Conservation (phyloP, 1,140 invertebrate species). For the Charaxes varanes region DNA sequence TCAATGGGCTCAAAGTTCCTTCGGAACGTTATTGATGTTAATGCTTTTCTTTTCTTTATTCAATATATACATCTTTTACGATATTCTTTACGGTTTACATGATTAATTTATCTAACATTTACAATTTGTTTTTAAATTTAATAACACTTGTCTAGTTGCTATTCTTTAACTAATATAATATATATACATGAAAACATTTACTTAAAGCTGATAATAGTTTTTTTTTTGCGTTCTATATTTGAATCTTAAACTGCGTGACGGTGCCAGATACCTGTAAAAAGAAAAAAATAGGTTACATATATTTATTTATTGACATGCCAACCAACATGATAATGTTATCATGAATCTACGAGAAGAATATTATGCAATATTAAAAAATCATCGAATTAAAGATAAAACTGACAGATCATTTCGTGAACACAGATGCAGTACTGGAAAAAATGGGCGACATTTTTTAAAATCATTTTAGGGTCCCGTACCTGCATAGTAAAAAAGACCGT, state of each 20-base stretch:
- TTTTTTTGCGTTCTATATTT: neutral
- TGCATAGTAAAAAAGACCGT: too few species aligned
- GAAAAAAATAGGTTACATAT: neutral
- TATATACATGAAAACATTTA: neutral
- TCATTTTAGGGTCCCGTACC: too few species aligned
- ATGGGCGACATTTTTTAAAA: too few species aligned
- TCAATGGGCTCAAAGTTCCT: conserved; percentile 60
- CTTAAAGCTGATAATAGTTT: conserved; percentile 12
- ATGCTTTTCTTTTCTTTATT: conserved; percentile 39
- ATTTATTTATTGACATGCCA: neutral
- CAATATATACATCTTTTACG: conserved; percentile 1
- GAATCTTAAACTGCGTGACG: too few species aligned
- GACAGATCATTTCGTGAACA: too few species aligned
- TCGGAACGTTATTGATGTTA: conserved; percentile 43
- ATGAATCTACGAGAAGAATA: too few species aligned
- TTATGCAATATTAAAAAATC: neutral
- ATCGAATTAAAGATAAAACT: neutral
- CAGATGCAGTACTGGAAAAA: too few species aligned
- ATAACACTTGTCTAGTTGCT: neutral
- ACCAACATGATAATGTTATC: too few species aligned
- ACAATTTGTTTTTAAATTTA: neutral
- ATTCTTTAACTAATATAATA: neutral
- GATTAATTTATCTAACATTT: neutral
- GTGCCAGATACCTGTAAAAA: conserved; percentile 13
- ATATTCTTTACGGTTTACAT: conserved; percentile 5